These are phyloP conservation scores for Leptinotarsa juncta DNA, from an alignment of 2,888 invertebrate genomes.

Conservation along the genomic window DNA sequence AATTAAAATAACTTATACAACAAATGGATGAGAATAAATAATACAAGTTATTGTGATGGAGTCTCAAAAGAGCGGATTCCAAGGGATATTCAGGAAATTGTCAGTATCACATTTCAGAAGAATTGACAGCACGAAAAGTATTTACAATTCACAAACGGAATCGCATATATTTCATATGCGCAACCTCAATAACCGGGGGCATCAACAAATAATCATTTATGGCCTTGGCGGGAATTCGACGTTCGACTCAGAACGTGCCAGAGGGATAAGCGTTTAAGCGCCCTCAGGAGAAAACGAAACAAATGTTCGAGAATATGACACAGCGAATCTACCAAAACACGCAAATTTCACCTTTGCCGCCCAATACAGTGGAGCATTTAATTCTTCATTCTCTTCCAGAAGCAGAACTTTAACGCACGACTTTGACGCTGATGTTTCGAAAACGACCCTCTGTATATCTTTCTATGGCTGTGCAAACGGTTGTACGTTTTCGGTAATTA, in stretches of 20 bases:
- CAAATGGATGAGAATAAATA: too few species aligned
- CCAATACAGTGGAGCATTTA: not conserved
- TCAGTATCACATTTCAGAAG: too few species aligned
- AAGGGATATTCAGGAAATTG: too few species aligned
- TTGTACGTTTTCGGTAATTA: conserved; percentile 30
- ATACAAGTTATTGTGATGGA: too few species aligned
- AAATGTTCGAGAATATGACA: conserved; percentile 22
- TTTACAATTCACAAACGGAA: conserved; percentile 10
- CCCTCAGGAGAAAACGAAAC: conserved; percentile 38
- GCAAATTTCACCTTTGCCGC: not conserved
- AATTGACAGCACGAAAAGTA: not conserved
- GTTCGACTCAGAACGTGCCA: conserved; percentile 36
- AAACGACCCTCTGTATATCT: conserved; percentile 29
- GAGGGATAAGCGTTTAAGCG: conserved; percentile 46
- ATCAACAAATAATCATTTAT: conserved; percentile 49
- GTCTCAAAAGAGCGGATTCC: too few species aligned
- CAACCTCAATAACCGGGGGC: conserved; percentile 30
- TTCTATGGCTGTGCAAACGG: conserved; percentile 24
- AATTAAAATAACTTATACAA: too few species aligned
- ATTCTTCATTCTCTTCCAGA: not conserved
- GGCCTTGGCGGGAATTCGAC: conserved; percentile 46
- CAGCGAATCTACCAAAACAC: not conserved
- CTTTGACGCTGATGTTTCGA: conserved; percentile 7
- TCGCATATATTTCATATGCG: conserved; percentile 33
- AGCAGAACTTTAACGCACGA: too few species aligned